Evolutionary conservation across 2,797 vertebrate species (phyloP), one percentile per base, ranked within the genome.

Genomic region (Tragopan temminckii): DNA sequence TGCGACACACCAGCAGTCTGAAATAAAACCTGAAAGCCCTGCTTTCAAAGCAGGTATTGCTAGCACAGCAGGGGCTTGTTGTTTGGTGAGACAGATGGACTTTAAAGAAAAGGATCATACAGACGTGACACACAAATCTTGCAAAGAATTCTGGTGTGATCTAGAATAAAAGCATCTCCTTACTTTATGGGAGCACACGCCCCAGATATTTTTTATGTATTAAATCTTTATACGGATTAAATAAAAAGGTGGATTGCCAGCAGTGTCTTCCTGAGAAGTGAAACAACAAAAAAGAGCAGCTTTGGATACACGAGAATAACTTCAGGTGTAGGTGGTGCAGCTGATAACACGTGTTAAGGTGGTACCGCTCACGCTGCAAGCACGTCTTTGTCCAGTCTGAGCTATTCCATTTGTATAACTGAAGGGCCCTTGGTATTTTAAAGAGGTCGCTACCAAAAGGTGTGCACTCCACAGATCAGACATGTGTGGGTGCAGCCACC

Each of bases 41-140:
- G 77, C 46, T 77, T 31, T 21, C 58, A 38, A 11, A 3, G 67
- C 93, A 59, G 68, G 67, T 21, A 2, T 48, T 81, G 25, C 52
- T 16, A 50, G 80, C 58, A 20, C 59, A 17, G 66, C 53, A 20
- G 14, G 45, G 58, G 59, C 55, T 80, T 59, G 82, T n/a, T 2
- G 25, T 25, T 13, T 45, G 0, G 1, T 19, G 40, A 8, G 67
- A 59, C 63, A 0, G 0, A 8, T 2, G 7, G 64, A 48, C 48
- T 50, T 43, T 3, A n/a, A 55, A 66, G 75, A 69, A 64, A 9
- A 78, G 29, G 31, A 53, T 40, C 7, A 5, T 8, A 20, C 11
- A 23, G 68, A 36, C 46, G 63, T 15, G 46, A 61, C 70, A 40
- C 25, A 2, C 3, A 9, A 59, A 29, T 31, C 1, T 13, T 31